A percentile compares a stretch with the other conserved stretches of the same genome.
Conservation (phyloP, 1,140 invertebrate genomes). For the Batillaria attramentaria region DNA sequence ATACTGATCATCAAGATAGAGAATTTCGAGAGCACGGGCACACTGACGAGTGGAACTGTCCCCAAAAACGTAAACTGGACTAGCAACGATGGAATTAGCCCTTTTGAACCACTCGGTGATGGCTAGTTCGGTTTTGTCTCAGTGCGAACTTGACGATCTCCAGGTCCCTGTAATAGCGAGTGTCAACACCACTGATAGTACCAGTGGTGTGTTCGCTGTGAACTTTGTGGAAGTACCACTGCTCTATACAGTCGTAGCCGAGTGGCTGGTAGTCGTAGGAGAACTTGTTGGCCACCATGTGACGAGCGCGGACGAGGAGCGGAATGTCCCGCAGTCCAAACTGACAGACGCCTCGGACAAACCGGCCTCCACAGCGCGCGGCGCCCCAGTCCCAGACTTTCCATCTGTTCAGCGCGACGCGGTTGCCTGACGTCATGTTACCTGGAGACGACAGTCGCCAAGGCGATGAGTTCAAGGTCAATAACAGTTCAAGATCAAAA, state of each 20-base stretch:
- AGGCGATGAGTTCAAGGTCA: too few relatives aligned
- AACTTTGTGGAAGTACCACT: slow-evolving; percentile 25
- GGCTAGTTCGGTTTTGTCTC: too few relatives aligned
- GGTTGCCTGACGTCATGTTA: neutral
- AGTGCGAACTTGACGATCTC: slow-evolving; percentile 28
- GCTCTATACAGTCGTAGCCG: slow-evolving; percentile 25
- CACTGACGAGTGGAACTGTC: too few relatives aligned
- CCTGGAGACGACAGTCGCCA: too few relatives aligned
- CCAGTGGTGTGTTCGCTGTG: neutral
- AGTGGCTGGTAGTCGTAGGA: slow-evolving; percentile 5
- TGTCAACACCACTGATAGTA: slow-evolving; percentile 9
- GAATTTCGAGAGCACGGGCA: too few relatives aligned
- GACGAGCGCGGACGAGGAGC: neutral
- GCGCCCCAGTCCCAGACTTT: slow-evolving; percentile 47
- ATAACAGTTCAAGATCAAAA: too few relatives aligned
- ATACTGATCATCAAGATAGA: too few relatives aligned
- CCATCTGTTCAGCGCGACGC: slow-evolving; percentile 43
- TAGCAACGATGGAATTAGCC: too few relatives aligned
- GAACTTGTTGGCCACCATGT: slow-evolving; percentile 36
- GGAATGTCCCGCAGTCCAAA: slow-evolving; percentile 57
- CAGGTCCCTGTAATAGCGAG: slow-evolving; percentile 33
- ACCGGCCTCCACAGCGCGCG: slow-evolving; percentile 39
- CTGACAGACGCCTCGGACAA: slow-evolving; percentile 54
- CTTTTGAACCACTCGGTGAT: too few relatives aligned
- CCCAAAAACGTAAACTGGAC: too few relatives aligned